Percentiles rank a stretch among this genome's conserved stretches.
These are phyloP conservation scores for Stichodactyla mertensii DNA, from an alignment of 64 coral and sea anemone genomes.

Conservation along the genomic window DNA sequence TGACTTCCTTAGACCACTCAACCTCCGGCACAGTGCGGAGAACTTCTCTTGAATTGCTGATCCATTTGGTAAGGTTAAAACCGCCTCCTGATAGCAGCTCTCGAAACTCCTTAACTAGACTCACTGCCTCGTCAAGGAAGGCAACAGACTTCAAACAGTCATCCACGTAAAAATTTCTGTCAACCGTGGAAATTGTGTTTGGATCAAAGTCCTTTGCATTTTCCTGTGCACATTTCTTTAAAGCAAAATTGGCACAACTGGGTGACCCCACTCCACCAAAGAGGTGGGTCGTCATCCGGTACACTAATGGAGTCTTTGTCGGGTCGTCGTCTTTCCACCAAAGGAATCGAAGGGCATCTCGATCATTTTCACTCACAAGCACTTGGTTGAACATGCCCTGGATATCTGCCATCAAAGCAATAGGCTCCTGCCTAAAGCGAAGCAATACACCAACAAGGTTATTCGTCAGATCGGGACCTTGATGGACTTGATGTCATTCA, in stretches of 20 bases:
- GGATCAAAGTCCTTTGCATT: conserved; percentile 2
- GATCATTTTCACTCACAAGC: conserved; percentile 16
- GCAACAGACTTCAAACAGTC: conserved; percentile 45
- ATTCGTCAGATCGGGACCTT: conserved; percentile 37
- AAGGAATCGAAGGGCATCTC: conserved; percentile 29
- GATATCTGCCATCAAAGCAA: conserved; percentile 46
- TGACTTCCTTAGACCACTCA: conserved; percentile 32
- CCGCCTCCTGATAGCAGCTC: conserved; percentile 30
- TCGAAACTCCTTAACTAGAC: conserved; percentile 26
- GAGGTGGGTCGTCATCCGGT: conserved; percentile 35
- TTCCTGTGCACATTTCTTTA: conserved; percentile 36
- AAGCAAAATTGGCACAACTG: conserved; percentile 49
- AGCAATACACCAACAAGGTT: conserved; percentile 26
- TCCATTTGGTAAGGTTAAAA: conserved; percentile 52
- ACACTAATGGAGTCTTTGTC: conserved; percentile 1
- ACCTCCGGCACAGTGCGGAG: conserved; percentile 19
- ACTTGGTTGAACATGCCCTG: conserved; percentile 36
- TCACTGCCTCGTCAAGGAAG: conserved; percentile 20
- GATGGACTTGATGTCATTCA: conserved; percentile 30
- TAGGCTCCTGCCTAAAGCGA: conserved; percentile 33
- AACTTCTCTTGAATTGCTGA: conserved; percentile 47
- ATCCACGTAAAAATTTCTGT: conserved; percentile 46
- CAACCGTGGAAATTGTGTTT: conserved; percentile 12
- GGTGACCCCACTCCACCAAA: conserved; percentile 44
- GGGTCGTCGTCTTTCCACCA: conserved; percentile 41